Evolutionary conservation across 2,113 vertebrate genomes (phyloP).

Genomic region (Dasyprocta punctata): DNA sequence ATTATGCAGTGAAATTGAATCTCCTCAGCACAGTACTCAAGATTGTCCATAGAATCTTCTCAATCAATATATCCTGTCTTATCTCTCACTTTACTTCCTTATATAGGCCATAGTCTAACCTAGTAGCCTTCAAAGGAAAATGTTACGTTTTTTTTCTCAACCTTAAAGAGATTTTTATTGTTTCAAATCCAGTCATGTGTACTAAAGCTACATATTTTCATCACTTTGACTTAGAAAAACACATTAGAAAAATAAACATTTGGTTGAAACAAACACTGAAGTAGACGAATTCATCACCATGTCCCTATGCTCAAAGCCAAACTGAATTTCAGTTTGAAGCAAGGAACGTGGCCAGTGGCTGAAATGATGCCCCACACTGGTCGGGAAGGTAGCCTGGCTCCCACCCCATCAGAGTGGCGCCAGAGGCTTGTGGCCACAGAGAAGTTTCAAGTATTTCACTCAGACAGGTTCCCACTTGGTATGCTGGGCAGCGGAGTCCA

Average conservation of each 20-base stretch:
- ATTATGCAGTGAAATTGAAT: not conserved
- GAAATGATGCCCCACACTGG: not conserved
- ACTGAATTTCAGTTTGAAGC: conserved; percentile 80
- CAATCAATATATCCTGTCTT: not conserved
- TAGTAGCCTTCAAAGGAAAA: not conserved
- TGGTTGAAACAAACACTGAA: conserved; percentile 84
- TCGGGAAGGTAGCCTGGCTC: not conserved
- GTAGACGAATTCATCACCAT: conserved; percentile 79
- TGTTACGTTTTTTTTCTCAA: not conserved
- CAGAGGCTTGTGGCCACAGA: conserved; percentile 58
- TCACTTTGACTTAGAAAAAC: conserved; percentile 87
- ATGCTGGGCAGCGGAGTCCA: not conserved
- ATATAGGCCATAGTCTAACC: not conserved
- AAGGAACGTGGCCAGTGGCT: conserved; percentile 56
- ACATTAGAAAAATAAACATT: conserved; percentile 90
- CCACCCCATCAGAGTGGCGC: conserved; percentile 54
- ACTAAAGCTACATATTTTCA: conserved; percentile 83
- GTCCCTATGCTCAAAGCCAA: conserved; percentile 71
- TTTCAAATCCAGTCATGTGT: conserved; percentile 84
- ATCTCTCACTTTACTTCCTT: not conserved
- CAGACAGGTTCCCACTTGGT: not conserved
- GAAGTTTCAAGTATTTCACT: conserved; percentile 80
- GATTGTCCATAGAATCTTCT: not conserved
- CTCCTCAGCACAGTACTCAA: not conserved
- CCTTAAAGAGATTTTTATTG: conserved; percentile 68